Conservation (phyloP, 2,797 vertebrate species). For the Triplophysa yarkandensis region DNA sequence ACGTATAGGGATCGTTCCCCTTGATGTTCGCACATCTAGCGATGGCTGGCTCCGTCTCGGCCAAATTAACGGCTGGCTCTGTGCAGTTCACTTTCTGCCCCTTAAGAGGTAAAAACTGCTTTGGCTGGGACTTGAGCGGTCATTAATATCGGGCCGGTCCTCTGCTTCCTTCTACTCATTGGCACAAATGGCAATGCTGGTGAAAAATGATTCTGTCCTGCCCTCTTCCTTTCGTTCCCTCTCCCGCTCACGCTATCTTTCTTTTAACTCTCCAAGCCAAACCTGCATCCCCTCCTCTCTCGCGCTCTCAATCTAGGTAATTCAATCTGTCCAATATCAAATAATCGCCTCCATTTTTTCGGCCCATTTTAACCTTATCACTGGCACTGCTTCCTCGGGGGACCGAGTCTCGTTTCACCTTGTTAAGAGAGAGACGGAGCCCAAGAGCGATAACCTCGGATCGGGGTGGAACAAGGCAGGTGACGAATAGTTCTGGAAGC, state of each 20-base stretch:
- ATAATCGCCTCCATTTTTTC: constrained; percentile 70
- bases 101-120: constrained; percentile 7
- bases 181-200: constrained; percentile 44
- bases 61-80: constrained; percentile 31
- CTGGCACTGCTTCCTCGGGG: constrained; percentile 67
- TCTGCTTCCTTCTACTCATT: constrained; percentile 28
- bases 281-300: constrained; percentile 49
- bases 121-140: constrained; percentile 45
- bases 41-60: constrained; percentile 8
- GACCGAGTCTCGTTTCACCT: constrained; percentile 62
- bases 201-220: constrained; percentile 50
- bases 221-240: constrained; percentile 12
- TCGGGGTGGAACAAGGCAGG: constrained; percentile 31
- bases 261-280: constrained; percentile 63
- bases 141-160: constrained; percentile 55
- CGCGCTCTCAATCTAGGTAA: constrained; percentile 63
- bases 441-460: constrained; percentile 41
- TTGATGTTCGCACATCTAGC: constrained; percentile 37
- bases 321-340: constrained; percentile 76
- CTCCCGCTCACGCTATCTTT: constrained; percentile 50
- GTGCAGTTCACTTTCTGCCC: constrained; percentile 14
- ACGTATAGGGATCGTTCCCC: constrained; percentile 1
- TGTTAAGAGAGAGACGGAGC: constrained; percentile 61
- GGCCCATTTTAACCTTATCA: constrained; percentile 70
- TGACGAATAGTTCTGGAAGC: constrained; percentile 66